Base-by-base conservation (phyloP, 2,113 vertebrate species). In the Circaetus cinerascens region DNA sequence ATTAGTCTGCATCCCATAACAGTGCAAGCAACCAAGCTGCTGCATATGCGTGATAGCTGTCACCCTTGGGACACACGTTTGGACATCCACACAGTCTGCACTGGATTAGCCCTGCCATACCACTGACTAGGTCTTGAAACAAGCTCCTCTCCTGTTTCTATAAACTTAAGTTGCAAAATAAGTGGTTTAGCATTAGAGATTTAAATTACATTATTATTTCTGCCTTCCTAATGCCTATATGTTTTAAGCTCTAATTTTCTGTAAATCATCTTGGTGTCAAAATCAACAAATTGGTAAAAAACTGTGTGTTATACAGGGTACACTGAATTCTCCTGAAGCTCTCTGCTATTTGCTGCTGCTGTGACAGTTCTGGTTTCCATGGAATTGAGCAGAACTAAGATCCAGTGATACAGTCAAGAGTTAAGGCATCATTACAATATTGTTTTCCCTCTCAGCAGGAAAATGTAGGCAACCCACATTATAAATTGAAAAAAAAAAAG, bases 41-140 rank as follows among this genome's bases (percentile, higher is more conserved):
- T 83, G 12, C 6, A 3, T 15, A 57, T 16, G 18, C 1, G 0
- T 34, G 55, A 48, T 20, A 73, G 3, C 26, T 1, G 2, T 19
- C 29, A 51, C 3, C 4, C 12, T 22, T 38, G 25, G n/a, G 19
- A 53, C 8, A 15, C 1, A 7, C 1, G 11, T 48, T 60, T 69
- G 40, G 63, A 63, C 15, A 75, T 41, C 15, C 50, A 51, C 30
- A 23, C 11, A 77, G 5, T 13, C 26, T 74, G 22, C 11, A 2
- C 21, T 29, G 23, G 27, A 23, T 76, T 60, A 83, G 10, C 29
- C 26, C 60, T 62, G 29, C 17, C 34, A 57, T 13, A 34, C 9
- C 25, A 59, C 64, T 45, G 29, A 45, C 32, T 41, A 55, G 9
- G 8, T 78, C 19, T 32, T 55, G 64, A 86, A 73, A 56, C 32